Evolutionary conservation across 2,113 vertebrate species (phyloP).

Genomic region (Phylloscopus whistleri): DNA sequence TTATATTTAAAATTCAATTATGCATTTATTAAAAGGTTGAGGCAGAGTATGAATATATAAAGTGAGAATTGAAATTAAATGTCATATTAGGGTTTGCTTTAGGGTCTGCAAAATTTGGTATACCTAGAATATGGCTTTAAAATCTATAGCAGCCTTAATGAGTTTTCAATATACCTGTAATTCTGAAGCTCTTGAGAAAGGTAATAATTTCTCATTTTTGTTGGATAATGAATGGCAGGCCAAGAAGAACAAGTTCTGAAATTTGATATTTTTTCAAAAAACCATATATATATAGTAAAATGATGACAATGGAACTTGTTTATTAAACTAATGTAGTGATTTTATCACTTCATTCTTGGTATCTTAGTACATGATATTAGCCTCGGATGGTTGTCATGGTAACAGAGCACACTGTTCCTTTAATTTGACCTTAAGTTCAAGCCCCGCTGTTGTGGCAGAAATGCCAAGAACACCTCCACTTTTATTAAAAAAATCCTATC

Average conservation of each 20-base stretch:
- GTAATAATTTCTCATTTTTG: constrained; percentile 40
- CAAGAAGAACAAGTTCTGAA: constrained; percentile 39
- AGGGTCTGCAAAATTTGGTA: background rate
- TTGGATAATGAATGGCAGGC: constrained; percentile 20
- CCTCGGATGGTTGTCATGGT: constrained; percentile 74
- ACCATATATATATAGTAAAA: constrained; percentile 51
- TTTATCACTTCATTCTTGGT: constrained; percentile 74
- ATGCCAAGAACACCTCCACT: constrained; percentile 76
- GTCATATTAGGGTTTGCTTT: constrained; percentile 4
- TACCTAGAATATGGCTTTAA: background rate
- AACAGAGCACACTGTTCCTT: constrained; percentile 79
- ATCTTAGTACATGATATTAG: constrained; percentile 77
- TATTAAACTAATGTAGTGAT: constrained; percentile 80
- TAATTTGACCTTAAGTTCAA: constrained; percentile 81
- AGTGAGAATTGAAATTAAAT: constrained; percentile 5
- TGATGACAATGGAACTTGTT: constrained; percentile 71
- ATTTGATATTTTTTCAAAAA: constrained; percentile 36
- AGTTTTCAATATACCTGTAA: constrained; percentile 18
- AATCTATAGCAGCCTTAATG: background rate
- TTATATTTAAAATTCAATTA: constrained; percentile 21
- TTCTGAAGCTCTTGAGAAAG: constrained; percentile 23
- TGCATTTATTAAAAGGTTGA: background rate
- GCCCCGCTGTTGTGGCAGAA: constrained; percentile 77
- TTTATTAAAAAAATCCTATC: constrained; percentile 68
- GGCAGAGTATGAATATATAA: background rate